phyloP scores from a whole-genome alignment of 2,797 vertebrate species.

The Australoheros facetus region DNA sequence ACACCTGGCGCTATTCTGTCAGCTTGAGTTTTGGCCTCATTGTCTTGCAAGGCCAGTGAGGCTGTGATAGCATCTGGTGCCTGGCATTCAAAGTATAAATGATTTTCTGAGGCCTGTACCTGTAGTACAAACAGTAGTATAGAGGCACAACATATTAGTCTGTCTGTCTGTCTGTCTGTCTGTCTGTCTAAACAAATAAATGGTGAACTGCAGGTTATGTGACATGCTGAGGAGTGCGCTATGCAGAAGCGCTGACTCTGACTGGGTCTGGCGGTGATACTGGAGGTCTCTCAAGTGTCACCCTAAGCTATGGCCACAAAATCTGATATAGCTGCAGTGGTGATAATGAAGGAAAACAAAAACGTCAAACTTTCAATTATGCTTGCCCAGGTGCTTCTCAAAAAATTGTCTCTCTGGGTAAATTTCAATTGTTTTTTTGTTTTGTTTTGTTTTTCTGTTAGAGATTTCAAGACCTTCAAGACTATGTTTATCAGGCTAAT shows the following conservation, averaged over 20 bases:
- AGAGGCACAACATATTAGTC: background rate
- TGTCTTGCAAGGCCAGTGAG: constrained; percentile 33
- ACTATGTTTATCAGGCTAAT: constrained; percentile 43
- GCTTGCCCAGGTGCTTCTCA: constrained; percentile 28
- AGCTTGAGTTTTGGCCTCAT: background rate
- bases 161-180: background rate
- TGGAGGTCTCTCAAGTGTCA: constrained; percentile 75
- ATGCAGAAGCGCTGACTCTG: constrained; percentile 72
- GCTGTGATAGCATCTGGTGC: constrained; percentile 38
- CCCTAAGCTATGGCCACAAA: constrained; percentile 67
- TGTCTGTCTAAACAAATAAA: constrained; percentile 3
- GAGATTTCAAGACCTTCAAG: constrained; percentile 15
- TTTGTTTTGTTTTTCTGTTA: background rate
- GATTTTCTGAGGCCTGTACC: background rate
- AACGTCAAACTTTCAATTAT: constrained; percentile 69
- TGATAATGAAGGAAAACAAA: constrained; percentile 54
- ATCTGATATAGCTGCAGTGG: constrained; percentile 78
- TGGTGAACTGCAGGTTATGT: constrained; percentile 49
- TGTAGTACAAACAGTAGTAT: background rate
- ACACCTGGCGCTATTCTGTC: background rate
- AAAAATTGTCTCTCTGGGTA: constrained; percentile 16
- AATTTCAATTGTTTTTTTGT: constrained; percentile 5
- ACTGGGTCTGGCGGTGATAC: constrained; percentile 60
- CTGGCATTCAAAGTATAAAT: constrained; percentile 5
- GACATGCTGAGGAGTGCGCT: constrained; percentile 59